A percentile compares a stretch with the other conserved stretches of the same genome.
Evolutionary conservation across 2,797 vertebrate genomes (phyloP).

Genomic region (Brachyrhaphis roseni): DNA sequence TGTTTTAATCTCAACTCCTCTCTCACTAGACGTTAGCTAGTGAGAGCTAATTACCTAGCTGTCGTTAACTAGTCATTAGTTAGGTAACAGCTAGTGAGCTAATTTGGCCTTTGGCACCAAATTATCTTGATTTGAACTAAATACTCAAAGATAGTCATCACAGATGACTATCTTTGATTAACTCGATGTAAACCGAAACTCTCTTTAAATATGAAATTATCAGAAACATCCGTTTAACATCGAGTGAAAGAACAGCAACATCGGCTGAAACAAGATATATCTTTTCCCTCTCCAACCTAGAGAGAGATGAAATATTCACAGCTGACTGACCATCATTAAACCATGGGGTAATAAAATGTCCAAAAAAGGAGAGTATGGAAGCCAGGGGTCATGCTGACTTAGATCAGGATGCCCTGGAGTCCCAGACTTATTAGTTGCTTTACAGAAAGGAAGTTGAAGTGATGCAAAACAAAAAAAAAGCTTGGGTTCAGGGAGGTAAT

Average conservation of each 20-base stretch:
- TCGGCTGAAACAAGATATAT: background rate
- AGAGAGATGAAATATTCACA: constrained; percentile 29
- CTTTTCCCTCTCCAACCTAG: background rate
- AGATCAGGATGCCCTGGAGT: constrained; percentile 49
- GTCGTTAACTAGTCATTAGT: too few species aligned
- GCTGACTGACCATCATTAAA: constrained; percentile 21
- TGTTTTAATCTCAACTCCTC: too few species aligned
- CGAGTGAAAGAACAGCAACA: background rate
- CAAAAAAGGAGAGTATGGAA: constrained; percentile 69
- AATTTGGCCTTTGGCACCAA: background rate
- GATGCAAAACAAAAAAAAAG: constrained; percentile 27
- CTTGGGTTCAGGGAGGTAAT: constrained; percentile 55
- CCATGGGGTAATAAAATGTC: constrained; percentile 57
- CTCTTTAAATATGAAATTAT: background rate
- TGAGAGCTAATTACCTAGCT: too few species aligned
- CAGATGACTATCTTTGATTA: too few species aligned
- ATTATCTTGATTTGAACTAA: background rate
- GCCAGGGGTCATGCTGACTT: constrained; percentile 54
- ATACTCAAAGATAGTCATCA: background rate
- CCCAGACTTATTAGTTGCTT: constrained; percentile 60
- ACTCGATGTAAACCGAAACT: background rate
- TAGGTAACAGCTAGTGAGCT: too few species aligned
- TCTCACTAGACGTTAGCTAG: too few species aligned
- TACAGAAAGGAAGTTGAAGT: constrained; percentile 53
- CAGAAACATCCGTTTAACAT: background rate